Conservation (phyloP, 2,113 vertebrate species). For the Orthonyx spaldingii region DNA sequence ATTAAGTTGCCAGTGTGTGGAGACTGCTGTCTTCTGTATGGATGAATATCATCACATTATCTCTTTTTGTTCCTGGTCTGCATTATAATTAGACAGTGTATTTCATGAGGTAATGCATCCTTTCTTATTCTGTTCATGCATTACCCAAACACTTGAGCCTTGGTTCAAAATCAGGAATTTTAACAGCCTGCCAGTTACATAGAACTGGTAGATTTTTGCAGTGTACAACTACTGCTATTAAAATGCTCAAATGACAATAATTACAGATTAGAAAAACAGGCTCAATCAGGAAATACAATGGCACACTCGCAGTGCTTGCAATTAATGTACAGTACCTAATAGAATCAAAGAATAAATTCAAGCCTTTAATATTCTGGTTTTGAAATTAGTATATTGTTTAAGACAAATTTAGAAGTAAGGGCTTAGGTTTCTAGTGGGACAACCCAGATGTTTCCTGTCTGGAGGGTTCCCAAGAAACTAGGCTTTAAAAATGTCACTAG, state of each 20-base stretch:
- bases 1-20: neutral
- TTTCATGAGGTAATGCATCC: neutral
- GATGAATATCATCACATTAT: neutral
- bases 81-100: neutral
- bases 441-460: slow-evolving; percentile 44
- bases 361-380: neutral
- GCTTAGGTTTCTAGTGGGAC: neutral
- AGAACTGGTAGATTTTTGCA: neutral
- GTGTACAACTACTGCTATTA: neutral
- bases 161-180: neutral
- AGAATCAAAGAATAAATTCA: neutral
- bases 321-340: neutral
- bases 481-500: slow-evolving; percentile 32
- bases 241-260: neutral
- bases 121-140: neutral
- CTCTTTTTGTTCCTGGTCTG: neutral
- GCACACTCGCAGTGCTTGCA: neutral
- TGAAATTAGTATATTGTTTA: neutral
- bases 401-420: neutral
- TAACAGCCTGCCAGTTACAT: neutral
- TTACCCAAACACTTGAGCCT: neutral
- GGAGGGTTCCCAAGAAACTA: neutral
- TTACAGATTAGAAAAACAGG: neutral
- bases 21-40: neutral
- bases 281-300: neutral